These are phyloP conservation scores for Heliconius aoede DNA, from an alignment of 2,888 invertebrate species.

Conservation along the genomic window DNA sequence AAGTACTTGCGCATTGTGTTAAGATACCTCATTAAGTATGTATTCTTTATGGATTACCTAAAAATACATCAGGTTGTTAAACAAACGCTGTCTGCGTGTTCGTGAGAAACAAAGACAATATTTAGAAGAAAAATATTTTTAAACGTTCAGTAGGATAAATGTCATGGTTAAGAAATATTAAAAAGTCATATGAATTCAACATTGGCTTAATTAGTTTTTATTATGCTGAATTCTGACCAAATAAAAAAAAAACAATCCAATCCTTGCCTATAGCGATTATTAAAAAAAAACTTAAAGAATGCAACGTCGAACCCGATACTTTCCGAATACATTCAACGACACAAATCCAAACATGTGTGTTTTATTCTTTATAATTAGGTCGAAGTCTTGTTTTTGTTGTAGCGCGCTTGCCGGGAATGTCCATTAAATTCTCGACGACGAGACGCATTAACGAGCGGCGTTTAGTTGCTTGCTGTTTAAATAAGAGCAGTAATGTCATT, in stretches of 20 bases:
- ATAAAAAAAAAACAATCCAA: background rate
- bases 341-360: constrained; percentile 49
- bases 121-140: constrained; percentile 49
- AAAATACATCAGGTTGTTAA: constrained; percentile 71
- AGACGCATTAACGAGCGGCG: constrained; percentile 77
- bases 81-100: constrained; percentile 55
- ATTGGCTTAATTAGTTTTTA: background rate
- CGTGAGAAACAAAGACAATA: constrained; percentile 43
- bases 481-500: constrained; percentile 81
- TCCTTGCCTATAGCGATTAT: background rate
- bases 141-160: background rate
- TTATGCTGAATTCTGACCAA: constrained; percentile 44
- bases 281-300: constrained; percentile 37
- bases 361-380: constrained; percentile 52
- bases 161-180: background rate
- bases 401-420: constrained; percentile 61
- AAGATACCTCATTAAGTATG: constrained; percentile 55
- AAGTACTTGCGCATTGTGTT: constrained; percentile 55
- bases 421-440: constrained; percentile 71
- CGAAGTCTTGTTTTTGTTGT: constrained; percentile 49
- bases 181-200: background rate
- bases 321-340: constrained; percentile 45
- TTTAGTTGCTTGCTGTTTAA: constrained; percentile 81
- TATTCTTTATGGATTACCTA: constrained; percentile 67
- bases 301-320: constrained; percentile 38